phyloP scores from a whole-genome alignment of 2,888 invertebrate species.

The Pteria penguin region DNA sequence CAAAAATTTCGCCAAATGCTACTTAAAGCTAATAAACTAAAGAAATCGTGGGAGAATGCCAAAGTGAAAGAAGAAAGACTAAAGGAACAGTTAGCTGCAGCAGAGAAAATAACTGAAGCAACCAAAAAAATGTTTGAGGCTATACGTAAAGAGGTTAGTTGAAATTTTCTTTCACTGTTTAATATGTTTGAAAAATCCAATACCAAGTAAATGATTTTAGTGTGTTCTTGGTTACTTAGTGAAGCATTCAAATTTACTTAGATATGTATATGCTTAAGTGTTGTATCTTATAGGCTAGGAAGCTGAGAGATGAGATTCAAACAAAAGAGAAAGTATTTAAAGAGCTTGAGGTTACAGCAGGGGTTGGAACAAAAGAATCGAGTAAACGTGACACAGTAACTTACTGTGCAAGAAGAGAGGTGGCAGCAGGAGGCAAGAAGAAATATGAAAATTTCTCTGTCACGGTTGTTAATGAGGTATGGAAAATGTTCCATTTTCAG shows the following conservation, averaged over 20 bases:
- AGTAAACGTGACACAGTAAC: constrained; percentile 59
- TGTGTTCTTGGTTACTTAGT: no score
- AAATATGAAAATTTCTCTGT: constrained; percentile 44
- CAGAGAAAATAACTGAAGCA: constrained; percentile 59
- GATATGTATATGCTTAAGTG: no score
- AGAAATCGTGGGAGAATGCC: constrained; percentile 55
- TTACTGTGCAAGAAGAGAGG: constrained; percentile 33
- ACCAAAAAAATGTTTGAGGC: constrained; percentile 63
- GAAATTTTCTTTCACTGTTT: not conserved
- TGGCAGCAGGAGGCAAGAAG: constrained; percentile 34
- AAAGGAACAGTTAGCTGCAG: constrained; percentile 64
- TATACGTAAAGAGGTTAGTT: constrained; percentile 63
- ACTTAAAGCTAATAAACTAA: constrained; percentile 57
- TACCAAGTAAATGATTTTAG: not conserved
- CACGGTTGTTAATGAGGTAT: constrained; percentile 49
- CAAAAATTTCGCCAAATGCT: constrained; percentile 56
- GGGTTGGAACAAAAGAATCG: constrained; percentile 43
- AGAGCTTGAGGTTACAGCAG: constrained; percentile 52
- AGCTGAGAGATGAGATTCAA: constrained; percentile 60
- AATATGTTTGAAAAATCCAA: not conserved
- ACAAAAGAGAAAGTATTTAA: constrained; percentile 61
- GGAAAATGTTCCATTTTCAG: not conserved
- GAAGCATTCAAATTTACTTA: no score
- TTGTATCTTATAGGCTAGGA: constrained; percentile 67
- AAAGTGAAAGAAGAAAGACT: constrained; percentile 61